Conservation (phyloP, 2,888 invertebrate species). For the Deilephila elpenor region DNA sequence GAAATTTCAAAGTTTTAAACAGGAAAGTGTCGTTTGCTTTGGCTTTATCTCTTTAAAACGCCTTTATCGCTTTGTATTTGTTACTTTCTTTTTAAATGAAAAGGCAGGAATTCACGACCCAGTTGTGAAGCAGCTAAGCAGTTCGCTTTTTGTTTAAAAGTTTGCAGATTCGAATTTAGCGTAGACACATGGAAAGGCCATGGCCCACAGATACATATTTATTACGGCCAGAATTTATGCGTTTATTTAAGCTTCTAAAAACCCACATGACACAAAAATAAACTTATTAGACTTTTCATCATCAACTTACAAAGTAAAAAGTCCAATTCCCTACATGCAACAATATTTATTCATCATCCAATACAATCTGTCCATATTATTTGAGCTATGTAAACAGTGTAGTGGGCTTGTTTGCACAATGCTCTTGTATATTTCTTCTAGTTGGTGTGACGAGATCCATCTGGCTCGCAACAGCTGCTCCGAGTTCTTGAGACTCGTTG, state of each 20-base stretch:
- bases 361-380: conserved; percentile 38
- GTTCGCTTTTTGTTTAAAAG: no score
- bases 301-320: neutral
- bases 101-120: neutral
- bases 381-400: conserved; percentile 27
- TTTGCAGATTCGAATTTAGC: no score
- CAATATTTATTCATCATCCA: conserved; percentile 36
- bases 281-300: no score
- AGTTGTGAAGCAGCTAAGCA: no score
- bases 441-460: conserved; percentile 39
- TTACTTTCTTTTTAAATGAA: neutral
- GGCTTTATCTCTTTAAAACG: neutral
- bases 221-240: no score
- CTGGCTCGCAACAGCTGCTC: conserved; percentile 46
- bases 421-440: conserved; percentile 32
- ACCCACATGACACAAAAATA: no score
- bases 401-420: conserved; percentile 32
- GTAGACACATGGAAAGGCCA: no score
- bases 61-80: neutral
- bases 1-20: conserved; percentile 7
- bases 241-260: no score
- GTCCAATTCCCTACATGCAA: conserved; percentile 7
- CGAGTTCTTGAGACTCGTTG: conserved; percentile 44
- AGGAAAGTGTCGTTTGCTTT: conserved; percentile 7
- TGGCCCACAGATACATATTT: no score